These are phyloP conservation scores for Stenodema calcarata DNA, from an alignment of 2,888 invertebrate genomes.

Conservation along the genomic window DNA sequence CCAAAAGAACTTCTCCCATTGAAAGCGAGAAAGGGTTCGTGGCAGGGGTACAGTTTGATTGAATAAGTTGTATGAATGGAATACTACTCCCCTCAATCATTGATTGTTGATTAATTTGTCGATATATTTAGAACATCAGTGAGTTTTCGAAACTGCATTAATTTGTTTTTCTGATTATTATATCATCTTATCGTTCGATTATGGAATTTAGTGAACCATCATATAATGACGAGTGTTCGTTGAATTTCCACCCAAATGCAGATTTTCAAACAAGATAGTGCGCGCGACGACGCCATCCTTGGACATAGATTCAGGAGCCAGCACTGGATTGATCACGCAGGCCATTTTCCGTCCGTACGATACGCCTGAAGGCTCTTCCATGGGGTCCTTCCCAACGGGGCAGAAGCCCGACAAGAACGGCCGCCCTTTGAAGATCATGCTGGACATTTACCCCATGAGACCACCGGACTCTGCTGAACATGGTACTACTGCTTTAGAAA, in stretches of 20 bases:
- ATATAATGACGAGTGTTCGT: no score
- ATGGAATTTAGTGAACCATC: no score
- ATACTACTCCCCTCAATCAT: no score
- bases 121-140: no score
- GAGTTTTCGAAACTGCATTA: no score
- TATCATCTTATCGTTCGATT: no score
- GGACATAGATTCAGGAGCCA: not conserved
- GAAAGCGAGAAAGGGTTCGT: not conserved
- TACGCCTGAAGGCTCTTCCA: not conserved
- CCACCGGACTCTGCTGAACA: not conserved
- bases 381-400: not conserved
- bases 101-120: no score
- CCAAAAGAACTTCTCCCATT: no score
- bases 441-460: constrained; percentile 52
- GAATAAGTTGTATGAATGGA: not conserved
- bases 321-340: constrained; percentile 31
- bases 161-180: no score
- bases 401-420: constrained; percentile 5
- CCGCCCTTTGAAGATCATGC: constrained; percentile 52
- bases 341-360: constrained; percentile 52
- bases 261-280: constrained; percentile 48
- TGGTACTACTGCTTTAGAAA: not conserved
- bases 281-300: not conserved
- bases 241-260: not conserved
- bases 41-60: not conserved